Evolutionary conservation across 2,888 invertebrate species (phyloP), one percentile per base, ranked within the genome.

Genomic region (Liposcelis brunnea): DNA sequence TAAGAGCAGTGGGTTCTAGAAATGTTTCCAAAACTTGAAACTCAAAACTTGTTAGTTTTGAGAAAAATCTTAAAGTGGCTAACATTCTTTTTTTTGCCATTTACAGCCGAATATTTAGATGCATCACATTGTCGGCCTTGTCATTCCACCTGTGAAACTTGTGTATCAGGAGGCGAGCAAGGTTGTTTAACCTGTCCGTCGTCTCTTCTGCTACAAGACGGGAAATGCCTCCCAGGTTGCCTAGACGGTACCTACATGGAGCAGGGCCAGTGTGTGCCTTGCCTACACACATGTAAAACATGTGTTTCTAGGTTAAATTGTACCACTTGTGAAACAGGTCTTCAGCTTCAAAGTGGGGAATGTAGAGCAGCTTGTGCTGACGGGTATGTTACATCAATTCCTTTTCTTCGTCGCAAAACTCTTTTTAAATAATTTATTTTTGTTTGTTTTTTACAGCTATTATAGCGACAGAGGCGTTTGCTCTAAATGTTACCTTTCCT

Each of bases 401-500:
- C 18, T 38, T 36, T 36, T 14, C 32, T 45, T 31, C 31, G 36
- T 31, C 12, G 14, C 44, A 54, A 21, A 11, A 6, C 33, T 34
- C 33, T 12, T 47, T 12, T 5, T 8, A 38, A 31, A 56, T 50
- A 50, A 49, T 48, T 37, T 31, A 47, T 52, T 42, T 21, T 42
- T 35, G 44, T 31, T 50, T 19, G 47, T n/a, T 8, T 31, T 44
- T 49, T 54, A 58, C 53, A 86, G 86, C 43, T 87, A 84, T 63
- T 89, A 83, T 65, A 86, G 84, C 55, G 89, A 89, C 59, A 74
- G 82, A 8, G 83, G 86, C 26, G 72, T 74, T 10, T 89, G 89
- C 58, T 71, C 80, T 36, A 79, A 83, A 57, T 89, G 89, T 61
- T 83, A 86, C 60, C 68, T 84, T 47, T 81, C 84, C 44, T 89